Conservation (phyloP, 2,888 invertebrate species). For the Corbicula japonica region DNA sequence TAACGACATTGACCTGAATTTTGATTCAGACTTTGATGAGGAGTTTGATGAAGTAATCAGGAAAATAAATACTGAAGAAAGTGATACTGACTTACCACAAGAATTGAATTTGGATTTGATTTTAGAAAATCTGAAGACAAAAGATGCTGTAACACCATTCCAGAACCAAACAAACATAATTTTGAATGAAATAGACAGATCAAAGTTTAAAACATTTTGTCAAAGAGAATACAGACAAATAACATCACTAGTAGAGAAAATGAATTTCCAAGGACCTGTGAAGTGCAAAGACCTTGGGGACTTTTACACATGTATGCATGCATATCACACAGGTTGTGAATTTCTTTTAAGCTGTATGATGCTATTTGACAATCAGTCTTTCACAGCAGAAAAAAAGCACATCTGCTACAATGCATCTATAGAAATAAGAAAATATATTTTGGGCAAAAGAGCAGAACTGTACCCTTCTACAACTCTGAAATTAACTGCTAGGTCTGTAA, state of each 20-base stretch:
- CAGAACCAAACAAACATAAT: slow-evolving; percentile 31
- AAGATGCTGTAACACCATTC: slow-evolving; percentile 21
- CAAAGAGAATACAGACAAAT: slow-evolving; percentile 30
- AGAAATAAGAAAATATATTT: slow-evolving; percentile 31
- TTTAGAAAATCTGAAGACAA: slow-evolving; percentile 23
- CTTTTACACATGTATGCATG: slow-evolving; percentile 32
- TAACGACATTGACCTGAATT: slow-evolving; percentile 17
- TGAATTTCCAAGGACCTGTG: slow-evolving; percentile 23
- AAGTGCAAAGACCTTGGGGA: slow-evolving; percentile 14
- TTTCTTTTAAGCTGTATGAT: slow-evolving; percentile 22
- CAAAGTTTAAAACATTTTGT: slow-evolving; percentile 23
- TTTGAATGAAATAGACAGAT: slow-evolving; percentile 10
- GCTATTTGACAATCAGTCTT: slow-evolving; percentile 34
- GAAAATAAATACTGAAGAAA: slow-evolving; percentile 16
- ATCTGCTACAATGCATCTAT: slow-evolving; percentile 37
- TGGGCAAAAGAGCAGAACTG: too few relatives aligned
- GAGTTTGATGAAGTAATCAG: slow-evolving; percentile 36
- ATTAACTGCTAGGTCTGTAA: too few relatives aligned
- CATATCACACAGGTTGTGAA: slow-evolving; percentile 34
- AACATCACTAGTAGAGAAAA: slow-evolving; percentile 21
- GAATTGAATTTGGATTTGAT: slow-evolving; percentile 22
- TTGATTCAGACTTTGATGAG: slow-evolving; percentile 29
- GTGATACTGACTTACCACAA: slow-evolving; percentile 19
- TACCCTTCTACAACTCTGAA: too few relatives aligned
- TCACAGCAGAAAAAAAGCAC: slow-evolving; percentile 31